Evolutionary conservation across 1,140 invertebrate species (phyloP).

Genomic region (Macrosteles quadrilineatus): DNA sequence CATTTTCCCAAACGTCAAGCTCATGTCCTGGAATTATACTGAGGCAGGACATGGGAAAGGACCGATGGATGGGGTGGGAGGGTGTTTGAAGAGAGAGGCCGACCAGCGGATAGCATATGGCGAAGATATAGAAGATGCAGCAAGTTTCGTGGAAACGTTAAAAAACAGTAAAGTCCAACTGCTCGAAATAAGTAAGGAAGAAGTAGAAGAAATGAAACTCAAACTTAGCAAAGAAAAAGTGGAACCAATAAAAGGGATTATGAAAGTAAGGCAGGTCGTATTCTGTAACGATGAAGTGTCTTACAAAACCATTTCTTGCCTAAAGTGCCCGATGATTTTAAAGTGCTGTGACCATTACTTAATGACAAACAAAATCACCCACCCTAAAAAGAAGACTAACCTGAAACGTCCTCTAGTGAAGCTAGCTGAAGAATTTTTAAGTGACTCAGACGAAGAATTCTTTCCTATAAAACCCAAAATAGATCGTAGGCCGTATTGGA

Average conservation of each 20-base stretch:
- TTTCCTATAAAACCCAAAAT: too few species aligned
- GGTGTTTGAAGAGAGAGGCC: slow-evolving; percentile 47
- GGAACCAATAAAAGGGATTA: background rate
- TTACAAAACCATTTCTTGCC: too few species aligned
- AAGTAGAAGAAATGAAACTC: slow-evolving; percentile 1
- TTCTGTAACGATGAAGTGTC: too few species aligned
- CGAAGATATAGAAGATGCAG: slow-evolving; percentile 36
- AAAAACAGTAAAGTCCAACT: background rate
- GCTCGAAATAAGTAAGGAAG: background rate
- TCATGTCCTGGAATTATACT: slow-evolving; percentile 48
- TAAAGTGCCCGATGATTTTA: too few species aligned
- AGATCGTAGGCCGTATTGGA: too few species aligned
- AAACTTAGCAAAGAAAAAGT: background rate
- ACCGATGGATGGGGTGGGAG: slow-evolving; percentile 49
- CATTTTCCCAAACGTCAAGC: slow-evolving; percentile 28
- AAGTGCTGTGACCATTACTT: too few species aligned
- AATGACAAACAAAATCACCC: too few species aligned
- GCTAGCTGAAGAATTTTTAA: too few species aligned
- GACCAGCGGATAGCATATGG: slow-evolving; percentile 43
- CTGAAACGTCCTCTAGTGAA: too few species aligned
- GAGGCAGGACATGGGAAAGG: slow-evolving; percentile 52
- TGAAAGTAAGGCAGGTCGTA: background rate
- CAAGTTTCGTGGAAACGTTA: background rate
- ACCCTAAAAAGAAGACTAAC: too few species aligned
- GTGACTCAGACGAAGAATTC: too few species aligned